These are phyloP conservation scores for Tetragnatha versicolor DNA, from an alignment of 1,140 invertebrate genomes.

Conservation along the genomic window DNA sequence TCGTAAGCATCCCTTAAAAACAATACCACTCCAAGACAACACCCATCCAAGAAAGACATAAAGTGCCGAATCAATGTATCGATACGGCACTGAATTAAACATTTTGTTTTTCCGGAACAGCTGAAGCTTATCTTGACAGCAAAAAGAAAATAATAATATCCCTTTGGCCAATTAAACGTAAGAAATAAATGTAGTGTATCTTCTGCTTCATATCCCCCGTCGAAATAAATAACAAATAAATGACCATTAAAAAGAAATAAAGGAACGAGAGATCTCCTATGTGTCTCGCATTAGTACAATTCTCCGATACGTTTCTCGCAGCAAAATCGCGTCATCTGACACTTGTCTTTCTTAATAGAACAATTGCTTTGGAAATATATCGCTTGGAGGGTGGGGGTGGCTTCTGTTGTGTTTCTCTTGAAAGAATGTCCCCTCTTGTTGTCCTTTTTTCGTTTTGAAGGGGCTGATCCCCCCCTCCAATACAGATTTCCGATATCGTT, in stretches of 20 bases:
- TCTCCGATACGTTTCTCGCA: slow-evolving; percentile 22
- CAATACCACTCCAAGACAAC: too few relatives aligned
- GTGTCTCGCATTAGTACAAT: too few relatives aligned
- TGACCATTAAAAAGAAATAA: not conserved
- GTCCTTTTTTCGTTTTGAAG: not conserved
- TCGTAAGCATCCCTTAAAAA: too few relatives aligned
- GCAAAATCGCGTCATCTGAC: slow-evolving; percentile 18
- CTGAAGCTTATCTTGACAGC: too few relatives aligned
- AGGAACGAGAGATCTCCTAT: not conserved
- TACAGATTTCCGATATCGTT: slow-evolving; percentile 40
- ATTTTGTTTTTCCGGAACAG: too few relatives aligned
- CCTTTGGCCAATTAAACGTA: slow-evolving; percentile 6
- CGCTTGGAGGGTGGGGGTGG: too few relatives aligned
- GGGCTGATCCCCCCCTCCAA: not conserved
- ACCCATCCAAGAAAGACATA: too few relatives aligned
- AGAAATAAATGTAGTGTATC: slow-evolving; percentile 37
- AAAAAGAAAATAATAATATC: too few relatives aligned
- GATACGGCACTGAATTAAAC: too few relatives aligned
- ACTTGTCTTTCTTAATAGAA: slow-evolving; percentile 31
- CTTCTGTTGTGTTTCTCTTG: not conserved
- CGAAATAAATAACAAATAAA: slow-evolving; percentile 11
- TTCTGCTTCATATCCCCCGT: not conserved
- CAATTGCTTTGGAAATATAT: slow-evolving; percentile 27
- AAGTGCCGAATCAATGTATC: too few relatives aligned
- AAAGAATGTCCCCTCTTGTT: not conserved